A percentile compares a stretch with the other conserved stretches of the same genome.
These are phyloP conservation scores for Triplophysa yarkandensis DNA, from an alignment of 2,797 vertebrate genomes.

Conservation along the genomic window DNA sequence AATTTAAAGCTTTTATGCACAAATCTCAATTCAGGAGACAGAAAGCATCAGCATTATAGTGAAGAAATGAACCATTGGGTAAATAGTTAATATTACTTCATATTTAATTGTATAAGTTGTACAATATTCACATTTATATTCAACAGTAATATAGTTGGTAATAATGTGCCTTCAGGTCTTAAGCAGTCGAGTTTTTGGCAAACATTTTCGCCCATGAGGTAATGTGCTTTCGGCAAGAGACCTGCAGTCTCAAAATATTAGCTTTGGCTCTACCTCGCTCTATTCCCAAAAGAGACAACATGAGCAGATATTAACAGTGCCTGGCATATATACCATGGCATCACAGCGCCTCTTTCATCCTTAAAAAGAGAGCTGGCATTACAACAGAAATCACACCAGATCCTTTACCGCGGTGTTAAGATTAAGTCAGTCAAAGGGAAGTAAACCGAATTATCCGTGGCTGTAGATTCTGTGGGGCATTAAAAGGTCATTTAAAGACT, in stretches of 20 bases:
- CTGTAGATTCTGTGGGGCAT: slow-evolving; percentile 40
- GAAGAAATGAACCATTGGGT: too few species aligned
- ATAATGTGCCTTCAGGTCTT: background rate
- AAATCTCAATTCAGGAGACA: too few species aligned
- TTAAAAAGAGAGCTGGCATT: background rate
- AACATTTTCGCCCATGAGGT: slow-evolving; percentile 29
- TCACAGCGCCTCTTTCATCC: slow-evolving; percentile 16
- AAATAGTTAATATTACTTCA: background rate
- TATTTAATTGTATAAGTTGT: background rate
- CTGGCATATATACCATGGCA: slow-evolving; percentile 34
- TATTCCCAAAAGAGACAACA: slow-evolving; percentile 15
- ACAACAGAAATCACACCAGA: slow-evolving; percentile 26
- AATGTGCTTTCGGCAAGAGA: slow-evolving; percentile 31
- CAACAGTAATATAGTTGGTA: background rate
- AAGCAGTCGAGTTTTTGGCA: slow-evolving; percentile 1
- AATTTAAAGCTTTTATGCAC: too few species aligned
- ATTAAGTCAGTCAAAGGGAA: slow-evolving; percentile 1
- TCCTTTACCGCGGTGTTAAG: slow-evolving; percentile 33
- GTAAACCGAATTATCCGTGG: slow-evolving; percentile 7
- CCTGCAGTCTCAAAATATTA: slow-evolving; percentile 54
- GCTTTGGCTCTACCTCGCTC: slow-evolving; percentile 42
- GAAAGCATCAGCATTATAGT: too few species aligned
- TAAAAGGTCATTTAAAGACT: slow-evolving; percentile 16
- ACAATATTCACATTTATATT: background rate
- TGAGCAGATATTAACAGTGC: slow-evolving; percentile 28